phyloP scores from a whole-genome alignment of 2,888 invertebrate species.

The Acanthopleura granulata region DNA sequence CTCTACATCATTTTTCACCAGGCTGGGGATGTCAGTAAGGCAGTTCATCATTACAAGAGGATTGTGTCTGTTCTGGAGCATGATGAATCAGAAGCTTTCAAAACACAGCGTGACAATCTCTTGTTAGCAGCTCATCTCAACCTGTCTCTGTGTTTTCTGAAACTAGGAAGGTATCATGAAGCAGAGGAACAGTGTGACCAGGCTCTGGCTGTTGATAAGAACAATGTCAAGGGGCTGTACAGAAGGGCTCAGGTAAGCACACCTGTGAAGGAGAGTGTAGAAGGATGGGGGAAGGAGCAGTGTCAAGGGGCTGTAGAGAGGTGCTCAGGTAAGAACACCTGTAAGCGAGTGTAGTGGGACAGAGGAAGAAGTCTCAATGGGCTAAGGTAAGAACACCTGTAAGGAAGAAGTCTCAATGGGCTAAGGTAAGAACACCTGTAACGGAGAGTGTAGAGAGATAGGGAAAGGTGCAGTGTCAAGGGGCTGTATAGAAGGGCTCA shows the following conservation, averaged over 20 bases:
- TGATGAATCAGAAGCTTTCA: slow-evolving; percentile 72
- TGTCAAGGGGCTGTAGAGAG: too few species aligned
- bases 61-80: slow-evolving; percentile 77
- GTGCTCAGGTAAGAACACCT: too few species aligned
- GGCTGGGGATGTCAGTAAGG: slow-evolving; percentile 63
- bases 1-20: too few species aligned
- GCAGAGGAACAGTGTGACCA: slow-evolving; percentile 83
- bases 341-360: slow-evolving; percentile 73
- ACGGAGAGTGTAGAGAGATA: too few species aligned
- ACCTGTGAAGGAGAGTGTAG: too few species aligned
- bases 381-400: too few species aligned
- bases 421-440: too few species aligned
- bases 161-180: slow-evolving; percentile 79
- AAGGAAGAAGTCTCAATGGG: too few species aligned
- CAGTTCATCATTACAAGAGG: slow-evolving; percentile 89
- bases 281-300: too few species aligned
- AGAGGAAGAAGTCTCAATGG: slow-evolving; percentile 80
- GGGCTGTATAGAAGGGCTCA: too few species aligned
- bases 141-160: slow-evolving; percentile 85
- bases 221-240: slow-evolving; percentile 91
- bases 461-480: too few species aligned
- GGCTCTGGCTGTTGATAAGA: slow-evolving; percentile 81
- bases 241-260: slow-evolving; percentile 80
- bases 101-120: slow-evolving; percentile 73
- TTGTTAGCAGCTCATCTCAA: slow-evolving; percentile 83